Base-by-base conservation (phyloP, 1,140 invertebrate genomes). In the Cephus cinctus region DNA sequence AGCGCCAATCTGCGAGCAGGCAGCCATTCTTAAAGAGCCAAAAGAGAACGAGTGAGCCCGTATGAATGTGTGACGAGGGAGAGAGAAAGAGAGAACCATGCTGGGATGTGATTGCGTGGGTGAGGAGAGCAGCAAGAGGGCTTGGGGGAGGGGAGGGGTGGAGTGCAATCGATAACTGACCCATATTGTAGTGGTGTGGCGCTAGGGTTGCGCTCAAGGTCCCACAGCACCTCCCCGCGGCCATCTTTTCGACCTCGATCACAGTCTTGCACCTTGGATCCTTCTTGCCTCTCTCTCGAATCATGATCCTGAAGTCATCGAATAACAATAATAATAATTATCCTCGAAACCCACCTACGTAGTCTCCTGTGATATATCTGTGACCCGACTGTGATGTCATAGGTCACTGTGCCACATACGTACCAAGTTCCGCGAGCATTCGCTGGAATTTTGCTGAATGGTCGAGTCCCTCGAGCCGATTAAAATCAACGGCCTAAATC, bases 171-270 rank as follows among this genome's bases (percentile, higher is more conserved):
- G 69, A 76, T 75, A 76, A 69, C 65, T 74, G 74, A 75, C 72
- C 74, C 70, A 76, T 76, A 76, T 76, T 74, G 70, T 67, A 71
- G 58, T 56, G n/a, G n/a, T n/a, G n/a, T n/a, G n/a, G n/a, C n/a
- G n/a, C n/a, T n/a, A n/a, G n/a, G n/a, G n/a, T n/a, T n/a, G n/a
- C n/a, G n/a, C n/a, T n/a, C n/a, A n/a, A n/a, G n/a, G n/a, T n/a
- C n/a, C n/a, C n/a, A n/a, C n/a, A n/a, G n/a, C n/a, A n/a, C n/a
- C n/a, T n/a, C n/a, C n/a, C n/a, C n/a, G n/a, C n/a, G n/a, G n/a
- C n/a, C n/a, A n/a, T n/a, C n/a, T n/a, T n/a, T n/a, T n/a, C n/a
- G n/a, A n/a, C n/a, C n/a, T n/a, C n/a, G n/a, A n/a, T n/a, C n/a
- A n/a, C n/a, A n/a, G n/a, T n/a, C n/a, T n/a, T n/a, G n/a, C n/a